These are phyloP conservation scores for Phymastichus coffea DNA, from an alignment of 1,140 invertebrate species.

Conservation along the genomic window DNA sequence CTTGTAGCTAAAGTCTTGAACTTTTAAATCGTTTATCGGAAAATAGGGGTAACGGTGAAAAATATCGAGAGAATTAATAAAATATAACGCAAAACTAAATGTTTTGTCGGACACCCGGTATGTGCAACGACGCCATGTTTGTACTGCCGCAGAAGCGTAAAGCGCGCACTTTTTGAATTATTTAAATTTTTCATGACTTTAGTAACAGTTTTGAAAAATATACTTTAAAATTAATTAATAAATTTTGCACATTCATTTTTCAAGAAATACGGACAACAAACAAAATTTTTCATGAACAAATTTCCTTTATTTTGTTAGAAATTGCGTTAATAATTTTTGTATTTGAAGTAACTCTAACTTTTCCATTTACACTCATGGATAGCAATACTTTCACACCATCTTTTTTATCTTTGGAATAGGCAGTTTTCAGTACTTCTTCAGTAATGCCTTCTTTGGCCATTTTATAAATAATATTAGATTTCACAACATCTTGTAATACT, in stretches of 20 bases:
- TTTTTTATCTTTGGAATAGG: background rate
- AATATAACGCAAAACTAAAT: background rate
- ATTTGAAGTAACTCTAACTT: background rate
- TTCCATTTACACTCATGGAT: background rate
- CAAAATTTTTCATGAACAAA: no score
- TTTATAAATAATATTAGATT: background rate
- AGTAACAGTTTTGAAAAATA: no score
- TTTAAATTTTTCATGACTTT: background rate
- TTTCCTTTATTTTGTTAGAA: background rate
- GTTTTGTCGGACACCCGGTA: background rate
- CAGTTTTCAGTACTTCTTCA: background rate
- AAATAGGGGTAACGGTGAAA: background rate
- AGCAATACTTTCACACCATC: background rate
- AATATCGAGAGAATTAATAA: background rate
- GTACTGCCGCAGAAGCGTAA: background rate
- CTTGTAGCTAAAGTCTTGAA: background rate
- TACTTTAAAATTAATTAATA: background rate
- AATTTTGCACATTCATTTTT: no score
- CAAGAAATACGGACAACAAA: no score
- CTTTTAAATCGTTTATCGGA: background rate
- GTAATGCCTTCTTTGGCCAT: background rate
- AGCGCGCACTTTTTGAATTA: background rate
- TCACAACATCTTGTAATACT: background rate
- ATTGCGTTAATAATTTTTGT: background rate
- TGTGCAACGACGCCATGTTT: background rate